phyloP scores from a whole-genome alignment of 1,140 invertebrate species.

The Lucilia cuprina region DNA sequence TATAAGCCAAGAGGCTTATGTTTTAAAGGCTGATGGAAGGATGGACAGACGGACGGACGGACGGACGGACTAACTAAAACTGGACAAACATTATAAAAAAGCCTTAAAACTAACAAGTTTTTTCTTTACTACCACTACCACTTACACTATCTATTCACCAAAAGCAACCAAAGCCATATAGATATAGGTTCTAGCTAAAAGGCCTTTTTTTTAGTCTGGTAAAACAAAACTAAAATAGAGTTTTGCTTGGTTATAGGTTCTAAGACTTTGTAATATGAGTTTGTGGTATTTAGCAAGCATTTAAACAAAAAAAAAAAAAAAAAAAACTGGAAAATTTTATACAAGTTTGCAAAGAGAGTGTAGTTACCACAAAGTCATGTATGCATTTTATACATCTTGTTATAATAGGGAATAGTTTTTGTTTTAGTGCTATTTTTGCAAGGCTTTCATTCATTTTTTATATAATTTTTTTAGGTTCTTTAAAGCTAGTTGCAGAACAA shows the following conservation, averaged over 20 bases:
- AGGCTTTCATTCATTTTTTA: background rate
- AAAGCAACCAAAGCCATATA: background rate
- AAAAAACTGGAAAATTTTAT: too few species aligned
- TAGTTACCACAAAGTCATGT: conserved; percentile 10
- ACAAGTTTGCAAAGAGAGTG: background rate
- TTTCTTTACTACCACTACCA: background rate
- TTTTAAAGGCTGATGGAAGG: background rate
- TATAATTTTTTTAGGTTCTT: background rate
- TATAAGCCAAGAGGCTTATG: conserved; percentile 22
- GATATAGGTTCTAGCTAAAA: background rate
- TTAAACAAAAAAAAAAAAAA: too few species aligned
- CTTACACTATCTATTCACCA: background rate
- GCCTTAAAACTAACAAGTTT: conserved; percentile 25
- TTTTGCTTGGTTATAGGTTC: background rate
- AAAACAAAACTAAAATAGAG: background rate
- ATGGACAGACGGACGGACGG: background rate
- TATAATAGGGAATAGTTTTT: background rate
- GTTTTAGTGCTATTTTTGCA: background rate
- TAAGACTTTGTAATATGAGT: background rate
- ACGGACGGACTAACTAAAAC: background rate
- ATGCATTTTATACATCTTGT: conserved; percentile 28
- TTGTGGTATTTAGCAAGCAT: conserved; percentile 2
- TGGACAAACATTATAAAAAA: background rate
- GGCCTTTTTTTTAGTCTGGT: background rate
- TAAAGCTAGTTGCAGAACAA: background rate